phyloP scores from a whole-genome alignment of 2,888 invertebrate genomes.

The Diploptera punctata region DNA sequence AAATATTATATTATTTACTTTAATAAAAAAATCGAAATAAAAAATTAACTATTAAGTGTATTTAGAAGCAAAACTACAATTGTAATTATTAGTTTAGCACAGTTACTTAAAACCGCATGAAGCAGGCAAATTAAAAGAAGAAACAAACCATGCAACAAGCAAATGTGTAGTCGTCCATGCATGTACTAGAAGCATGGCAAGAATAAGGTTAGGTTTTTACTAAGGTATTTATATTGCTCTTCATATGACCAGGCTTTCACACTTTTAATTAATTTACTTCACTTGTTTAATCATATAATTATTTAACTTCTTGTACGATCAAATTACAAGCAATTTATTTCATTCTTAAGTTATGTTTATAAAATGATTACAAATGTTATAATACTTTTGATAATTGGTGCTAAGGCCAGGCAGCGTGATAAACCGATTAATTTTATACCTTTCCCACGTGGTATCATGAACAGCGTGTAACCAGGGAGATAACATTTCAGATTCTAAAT shows the following conservation, averaged over 20 bases:
- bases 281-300: background rate
- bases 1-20: too few species aligned
- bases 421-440: constrained; percentile 56
- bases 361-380: background rate
- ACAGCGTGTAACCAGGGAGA: constrained; percentile 1
- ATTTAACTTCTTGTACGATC: background rate
- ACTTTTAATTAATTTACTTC: constrained; percentile 8
- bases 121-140: constrained; percentile 9
- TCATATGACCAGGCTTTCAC: constrained; percentile 18
- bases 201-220: background rate
- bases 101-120: too few species aligned
- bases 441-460: constrained; percentile 54
- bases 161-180: constrained; percentile 23
- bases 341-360: constrained; percentile 2
- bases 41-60: too few species aligned
- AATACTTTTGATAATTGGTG: constrained; percentile 12
- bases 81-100: too few species aligned
- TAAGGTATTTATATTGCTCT: constrained; percentile 11
- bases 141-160: constrained; percentile 33
- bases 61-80: background rate
- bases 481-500: constrained; percentile 13
- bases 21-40: too few species aligned
- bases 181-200: constrained; percentile 33
- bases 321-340: background rate
- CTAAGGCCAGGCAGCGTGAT: constrained; percentile 25